Evolutionary conservation across 1,140 invertebrate species (phyloP).

Genomic region (Triops longicaudatus): DNA sequence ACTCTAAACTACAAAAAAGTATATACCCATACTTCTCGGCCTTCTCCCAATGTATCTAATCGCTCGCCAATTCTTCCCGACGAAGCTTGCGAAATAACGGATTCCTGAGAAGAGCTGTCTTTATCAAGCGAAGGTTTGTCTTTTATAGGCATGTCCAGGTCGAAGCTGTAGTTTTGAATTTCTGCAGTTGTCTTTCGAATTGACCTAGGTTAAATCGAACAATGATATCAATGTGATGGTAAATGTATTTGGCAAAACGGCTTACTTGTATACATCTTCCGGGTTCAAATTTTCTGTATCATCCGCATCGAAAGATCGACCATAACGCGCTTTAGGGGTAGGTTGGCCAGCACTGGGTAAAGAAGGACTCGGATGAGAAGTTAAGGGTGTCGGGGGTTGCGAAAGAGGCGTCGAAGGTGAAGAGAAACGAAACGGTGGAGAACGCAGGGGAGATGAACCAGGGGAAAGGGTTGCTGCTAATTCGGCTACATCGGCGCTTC

Average conservation of each 20-base stretch:
- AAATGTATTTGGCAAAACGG: conserved; percentile 15
- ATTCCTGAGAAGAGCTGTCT: conserved; percentile 77
- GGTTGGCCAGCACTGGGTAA: conserved; percentile 10
- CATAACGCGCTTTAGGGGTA: conserved; percentile 26
- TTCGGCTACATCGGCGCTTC: conserved; percentile 22
- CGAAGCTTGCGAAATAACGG: conserved; percentile 77
- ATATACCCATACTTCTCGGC: conserved; percentile 43
- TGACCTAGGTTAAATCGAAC: conserved; percentile 52
- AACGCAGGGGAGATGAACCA: conserved; percentile 32
- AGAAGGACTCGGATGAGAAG: conserved; percentile 19
- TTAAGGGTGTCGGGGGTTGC: conserved; percentile 40
- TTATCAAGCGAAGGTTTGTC: conserved; percentile 36
- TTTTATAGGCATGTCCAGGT: background rate
- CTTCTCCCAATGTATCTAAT: conserved; percentile 49
- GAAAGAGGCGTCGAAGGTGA: conserved; percentile 31
- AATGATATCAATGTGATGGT: background rate
- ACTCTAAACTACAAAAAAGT: conserved; percentile 5
- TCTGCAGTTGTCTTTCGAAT: conserved; percentile 83
- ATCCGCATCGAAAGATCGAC: conserved; percentile 37
- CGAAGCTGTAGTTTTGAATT: conserved; percentile 77
- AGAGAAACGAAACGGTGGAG: conserved; percentile 33
- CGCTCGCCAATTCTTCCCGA: conserved; percentile 42
- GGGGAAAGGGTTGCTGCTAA: conserved; percentile 18
- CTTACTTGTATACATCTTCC: conserved; percentile 61
- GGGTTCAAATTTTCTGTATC: conserved; percentile 63